A percentile compares a stretch with the other conserved stretches of the same genome.
Conservation (phyloP, 2,888 invertebrate genomes). For the Megastigmus dorsalis region DNA sequence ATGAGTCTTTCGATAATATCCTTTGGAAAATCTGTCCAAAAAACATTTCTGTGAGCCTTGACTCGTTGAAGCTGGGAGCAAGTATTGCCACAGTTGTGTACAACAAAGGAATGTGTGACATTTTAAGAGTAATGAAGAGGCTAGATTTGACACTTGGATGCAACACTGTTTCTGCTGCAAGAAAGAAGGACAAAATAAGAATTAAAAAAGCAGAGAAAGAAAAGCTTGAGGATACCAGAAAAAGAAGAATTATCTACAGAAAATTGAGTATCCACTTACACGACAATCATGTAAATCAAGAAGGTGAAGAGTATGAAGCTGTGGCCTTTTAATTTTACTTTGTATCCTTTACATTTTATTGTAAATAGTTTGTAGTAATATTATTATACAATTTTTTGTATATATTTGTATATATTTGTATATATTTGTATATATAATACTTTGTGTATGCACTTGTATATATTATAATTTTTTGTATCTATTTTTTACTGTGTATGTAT, state of each 20-base stretch:
- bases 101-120: neutral
- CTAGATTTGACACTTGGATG: neutral
- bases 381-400: too few species aligned
- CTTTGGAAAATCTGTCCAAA: neutral
- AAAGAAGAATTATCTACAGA: neutral
- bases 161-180: neutral
- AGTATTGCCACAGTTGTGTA: neutral
- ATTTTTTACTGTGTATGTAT: too few species aligned
- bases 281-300: neutral
- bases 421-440: too few species aligned
- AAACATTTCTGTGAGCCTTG: neutral
- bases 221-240: neutral
- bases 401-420: too few species aligned
- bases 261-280: neutral
- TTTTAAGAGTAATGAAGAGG: neutral
- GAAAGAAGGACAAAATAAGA: neutral
- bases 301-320: neutral
- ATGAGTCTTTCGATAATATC: neutral
- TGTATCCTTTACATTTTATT: too few species aligned
- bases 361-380: too few species aligned
- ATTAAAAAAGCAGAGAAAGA: neutral
- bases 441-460: too few species aligned
- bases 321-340: neutral
- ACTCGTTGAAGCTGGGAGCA: neutral
- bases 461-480: too few species aligned